Evolutionary conservation across 2,113 vertebrate genomes (phyloP), one percentile per base, ranked within the genome.

Genomic region (Cettia cetti): DNA sequence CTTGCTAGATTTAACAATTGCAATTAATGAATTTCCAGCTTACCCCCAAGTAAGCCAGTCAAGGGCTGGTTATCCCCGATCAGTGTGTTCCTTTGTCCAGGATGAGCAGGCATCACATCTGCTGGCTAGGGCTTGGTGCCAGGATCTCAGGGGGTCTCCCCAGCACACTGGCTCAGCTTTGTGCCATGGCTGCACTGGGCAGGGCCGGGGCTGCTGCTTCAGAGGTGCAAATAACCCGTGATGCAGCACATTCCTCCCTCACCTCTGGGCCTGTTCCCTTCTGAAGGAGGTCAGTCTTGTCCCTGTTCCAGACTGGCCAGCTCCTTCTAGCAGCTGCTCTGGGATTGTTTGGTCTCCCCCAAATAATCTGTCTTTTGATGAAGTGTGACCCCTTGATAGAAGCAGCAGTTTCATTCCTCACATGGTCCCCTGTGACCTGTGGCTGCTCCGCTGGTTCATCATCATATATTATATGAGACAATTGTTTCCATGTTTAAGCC

Each of bases 391-490:
- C 53, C 13, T 75, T 68, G 72, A 75, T 47, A 84, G 61, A 93
- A 86, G 76, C 40, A 89, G 52, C 64, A 64, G 26, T 68, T 93
- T 90, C 42, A 78, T 93, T 94, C 85, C 53, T 92, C 33, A 42
- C 24, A 4, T 66, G 59, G 61, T 86, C 72, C 65, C 61, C 4
- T 27, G 35, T 79, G 93, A 89, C 86, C 95, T 91, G 49, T 92
- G 82, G 49, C 80, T 93, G 64, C 93, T 84, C 77, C 86, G 69
- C 88, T 96, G 93, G 86, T 96, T 96, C 93, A 92, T 93, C 89
- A 90, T 72, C 39, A 54, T 97, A 78, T 92, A 83, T 94, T 92
- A 83, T 74, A 92, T 92, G 65, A 96, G 88, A 86, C 92, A 96
- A 90, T 88, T 69, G 68, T 94, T 96, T 96, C 86, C n/a, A 39